Evolutionary conservation across 2,797 vertebrate species (phyloP), one percentile per base, ranked within the genome.

Genomic region (Helicolenus hilgendorfi): DNA sequence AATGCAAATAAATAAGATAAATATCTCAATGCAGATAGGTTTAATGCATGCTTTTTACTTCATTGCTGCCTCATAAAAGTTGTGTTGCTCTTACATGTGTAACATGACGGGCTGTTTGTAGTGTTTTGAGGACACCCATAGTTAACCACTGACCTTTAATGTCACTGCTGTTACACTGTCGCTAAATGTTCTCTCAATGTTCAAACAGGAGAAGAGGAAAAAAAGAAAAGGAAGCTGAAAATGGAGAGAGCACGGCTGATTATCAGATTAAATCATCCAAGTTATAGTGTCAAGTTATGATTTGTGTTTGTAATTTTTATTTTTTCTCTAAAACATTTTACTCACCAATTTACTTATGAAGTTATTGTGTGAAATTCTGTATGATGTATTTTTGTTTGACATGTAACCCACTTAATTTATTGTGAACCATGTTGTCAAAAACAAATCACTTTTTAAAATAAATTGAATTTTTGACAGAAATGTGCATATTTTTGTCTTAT

Each of bases 221-320:
- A 20, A 36, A 76, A 27, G 58, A 70, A 64, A 76, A 83, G 11
- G 75, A 81, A 41, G 56, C 18, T 36, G 68, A 87, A 64, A n/a
- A 24, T 26, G 60, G 4, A 60, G 69, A 55, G 2, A 75, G 4
- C 49, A 0, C 14, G 0, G 13, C 22, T 36, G 60, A 77, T n/a
- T 2, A 1, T 77, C 26, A 76, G 3, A 27, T 1, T 10, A 84
- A 88, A 82, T 89, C 94, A 89, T 71, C 92, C 8, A 93, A 59
- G 77, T 67, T 94, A 15, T 94, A 90, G 75, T 63, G 35, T 36
- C 15, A 11, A 1, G 1, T 20, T 64, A 1, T 45, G 45, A n/a
- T 22, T 58, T 59, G 38, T 53, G 11, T 56, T 29, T 38, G 2
- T 58, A 6, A 35, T 62, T 36, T 41, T 41, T 2, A 13, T 41